Base-by-base conservation (phyloP, 1,140 invertebrate genomes). In the Plectrocnemia conspersa region DNA sequence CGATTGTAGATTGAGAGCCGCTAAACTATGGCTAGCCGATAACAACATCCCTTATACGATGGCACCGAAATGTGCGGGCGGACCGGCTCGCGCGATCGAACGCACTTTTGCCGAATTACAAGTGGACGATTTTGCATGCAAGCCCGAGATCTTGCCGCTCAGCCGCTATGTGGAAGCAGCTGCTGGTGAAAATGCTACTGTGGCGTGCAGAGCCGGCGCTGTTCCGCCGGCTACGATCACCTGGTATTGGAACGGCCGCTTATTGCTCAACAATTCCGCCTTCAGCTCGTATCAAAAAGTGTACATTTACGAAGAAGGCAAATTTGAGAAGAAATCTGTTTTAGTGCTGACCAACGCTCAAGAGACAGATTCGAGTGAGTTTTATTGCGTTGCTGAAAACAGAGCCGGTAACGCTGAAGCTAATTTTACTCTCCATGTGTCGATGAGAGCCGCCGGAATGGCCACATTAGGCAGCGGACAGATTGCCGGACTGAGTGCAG, bases 371-470 rank as follows among this genome's bases (percentile, higher is more conserved):
- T 86, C 88, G 21, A 89, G 84, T 21, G 88, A 91, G 62, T 96
- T 96, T 73, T 86, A 86, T 63, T 97, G 93, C 69, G 82, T 91
- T 0, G 91, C 91, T 11, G 88, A 92, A 65, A 97, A 97, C 70
- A 81, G 85, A 47, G 92, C 89, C 7, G 95, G 94, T 1, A 89
- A 84, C 65, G 88, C 89, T n/a, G 88, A 92, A 73, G 86, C 89
- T 1, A 94, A 94, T 67, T 93, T 92, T 64, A 93, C 91, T 5
- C 74, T 94, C 9, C 84, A 89, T 64, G 86, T 94, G 24, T 83
- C 83, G 22, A 77, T 88, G 64, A 76, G 83, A 32, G 79, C 86
- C 7, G 83, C 83, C 3, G 88, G 86, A 19, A 86, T 89, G 74
- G 85, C 86, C 0, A 84, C 85, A 0, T 69, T 93, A 11, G 88